Base-by-base conservation (phyloP, 2,888 invertebrate genomes). In the Bhutanitis thaidina region DNA sequence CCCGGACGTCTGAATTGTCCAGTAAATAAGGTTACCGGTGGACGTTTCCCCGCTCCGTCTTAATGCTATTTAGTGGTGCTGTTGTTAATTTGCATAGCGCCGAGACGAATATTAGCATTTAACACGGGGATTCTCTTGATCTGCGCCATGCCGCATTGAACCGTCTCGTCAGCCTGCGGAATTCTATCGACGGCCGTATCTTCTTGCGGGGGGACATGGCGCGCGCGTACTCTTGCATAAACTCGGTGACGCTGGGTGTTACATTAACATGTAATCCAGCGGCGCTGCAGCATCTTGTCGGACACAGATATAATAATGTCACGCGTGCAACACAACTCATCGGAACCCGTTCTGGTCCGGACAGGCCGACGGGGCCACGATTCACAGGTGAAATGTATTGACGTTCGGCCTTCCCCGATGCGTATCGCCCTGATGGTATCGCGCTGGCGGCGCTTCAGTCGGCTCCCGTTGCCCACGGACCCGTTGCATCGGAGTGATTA, bases 361-460 rank as follows among this genome's bases (percentile, higher is more conserved):
- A 34, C 81, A 74, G 77, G 67, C 77, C 83, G 81, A 86, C 85
- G 83, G n/a, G 59, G 57, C 64, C 50, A 70, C 67, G 70, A 71
- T 66, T 74, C 69, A 77, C 87, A 84, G 81, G 85, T 88, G 87
- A 87, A 82, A 80, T 84, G 87, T 87, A 88, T 87, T 87, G 88
- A 89, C 88, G 86, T 84, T 77, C 86, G 82, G 88, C 86, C 88
- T 88, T 88, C 88, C 88, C 87, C 85, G 88, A 89, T 89, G 78
- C 75, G 67, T 88, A 89, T 88, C 88, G 81, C 82, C 66, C 83
- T 86, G 88, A 87, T 88, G 81, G 78, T 87, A 87, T 87, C 87
- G 75, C 64, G 67, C 66, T 61, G 66, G 80, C 87, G 86, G 86
- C 85, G 81, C 82, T 85, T 84, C 81, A 82, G 86, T 79, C 83